Base-by-base conservation (phyloP, 2,888 invertebrate genomes). In the Drosophila affinis region DNA sequence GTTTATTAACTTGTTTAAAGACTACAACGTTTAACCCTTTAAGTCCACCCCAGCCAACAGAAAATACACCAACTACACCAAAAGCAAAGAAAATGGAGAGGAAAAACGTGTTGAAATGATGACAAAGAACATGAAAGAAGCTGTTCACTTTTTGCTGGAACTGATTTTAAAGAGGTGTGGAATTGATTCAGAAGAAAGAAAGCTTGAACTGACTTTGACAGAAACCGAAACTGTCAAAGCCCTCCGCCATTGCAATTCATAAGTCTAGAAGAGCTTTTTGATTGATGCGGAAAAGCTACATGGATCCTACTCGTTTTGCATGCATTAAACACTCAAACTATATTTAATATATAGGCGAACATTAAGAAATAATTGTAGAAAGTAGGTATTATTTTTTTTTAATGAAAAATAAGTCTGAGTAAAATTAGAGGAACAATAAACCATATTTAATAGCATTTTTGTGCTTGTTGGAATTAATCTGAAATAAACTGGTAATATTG, bases 1-100 rank as follows among this genome's bases (percentile, higher is more conserved):
- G 78, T 82, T 85, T 82, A 83, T 83, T 77, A 83, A 83, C 74
- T 78, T 83, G 88, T 87, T 83, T 82, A 74, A 85, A 87, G 77
- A 80, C 70, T 47, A 70, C 57, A 63, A 65, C 59, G 59, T 62
- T 63, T 79, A 85, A 83, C 86, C 83, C 86, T 78, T 69, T 72
- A 64, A 70, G 61, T 56, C 24, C 51, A 46, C 44, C 61, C 39
- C 9, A 27, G 27, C 56, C 32, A 24, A 24, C 24, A n/a, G 29
- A 47, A 45, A 9, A 27, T 12, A 24, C 44, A n/a, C 24, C 48
- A 49, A 27, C n/a, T n/a, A n/a, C n/a, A n/a, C n/a, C 45, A 46
- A 32, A 46, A 32, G 3, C 56, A 27, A 29, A 56, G 10, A 12
- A 56, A 3, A 46, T 29, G 17, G 17, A n/a, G 44, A n/a, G 14